phyloP scores from a whole-genome alignment of 2,888 invertebrate genomes.

The Masnerella sp. region DNA sequence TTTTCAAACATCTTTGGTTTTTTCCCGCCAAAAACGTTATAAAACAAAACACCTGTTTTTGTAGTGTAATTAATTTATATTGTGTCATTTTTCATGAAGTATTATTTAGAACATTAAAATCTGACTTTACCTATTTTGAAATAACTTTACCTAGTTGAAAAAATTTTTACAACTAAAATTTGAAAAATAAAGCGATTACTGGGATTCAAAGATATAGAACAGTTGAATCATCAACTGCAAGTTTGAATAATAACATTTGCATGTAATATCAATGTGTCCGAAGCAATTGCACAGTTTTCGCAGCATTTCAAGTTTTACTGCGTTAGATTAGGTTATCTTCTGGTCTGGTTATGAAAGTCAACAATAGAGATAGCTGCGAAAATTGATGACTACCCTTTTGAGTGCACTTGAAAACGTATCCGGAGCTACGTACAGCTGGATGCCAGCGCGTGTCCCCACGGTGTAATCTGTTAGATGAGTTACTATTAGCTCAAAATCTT shows the following conservation, averaged over 20 bases:
- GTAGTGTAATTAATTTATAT: too few species aligned
- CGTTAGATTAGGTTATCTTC: constrained; percentile 48
- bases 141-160: too few species aligned
- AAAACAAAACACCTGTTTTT: too few species aligned
- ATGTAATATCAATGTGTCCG: constrained; percentile 40
- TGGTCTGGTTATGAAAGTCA: constrained; percentile 50
- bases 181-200: too few species aligned
- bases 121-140: too few species aligned
- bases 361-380: constrained; percentile 46
- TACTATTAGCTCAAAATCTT: constrained; percentile 27
- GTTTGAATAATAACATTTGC: constrained; percentile 37
- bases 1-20: too few species aligned
- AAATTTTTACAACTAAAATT: too few species aligned
- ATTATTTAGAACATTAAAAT: too few species aligned
- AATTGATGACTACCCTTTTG: constrained; percentile 47
- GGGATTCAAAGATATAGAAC: neutral
- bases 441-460: constrained; percentile 15
- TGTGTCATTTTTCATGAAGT: too few species aligned
- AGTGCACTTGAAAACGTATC: constrained; percentile 26
- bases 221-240: constrained; percentile 5
- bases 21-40: too few species aligned
- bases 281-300: constrained; percentile 40
- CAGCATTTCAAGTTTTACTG: constrained; percentile 43
- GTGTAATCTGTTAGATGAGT: constrained; percentile 35
- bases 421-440: neutral